These are phyloP conservation scores for Melozone crissalis DNA, from an alignment of 2,113 vertebrate species.

Conservation along the genomic window DNA sequence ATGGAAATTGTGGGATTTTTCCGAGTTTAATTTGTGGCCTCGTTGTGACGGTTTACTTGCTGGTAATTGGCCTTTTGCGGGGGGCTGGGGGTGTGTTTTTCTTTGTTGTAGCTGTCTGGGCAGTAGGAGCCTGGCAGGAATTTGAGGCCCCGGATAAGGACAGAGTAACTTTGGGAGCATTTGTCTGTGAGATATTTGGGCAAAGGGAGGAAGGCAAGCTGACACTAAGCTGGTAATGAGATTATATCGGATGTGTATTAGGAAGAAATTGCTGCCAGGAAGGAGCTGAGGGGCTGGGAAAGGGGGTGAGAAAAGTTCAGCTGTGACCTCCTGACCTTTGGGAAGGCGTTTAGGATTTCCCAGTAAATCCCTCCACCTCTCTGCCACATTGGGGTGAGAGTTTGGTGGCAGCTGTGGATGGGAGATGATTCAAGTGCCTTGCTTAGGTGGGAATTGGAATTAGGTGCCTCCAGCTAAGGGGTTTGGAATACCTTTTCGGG, in stretches of 20 bases:
- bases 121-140: not conserved
- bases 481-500: accelerated
- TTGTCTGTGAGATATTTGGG: not conserved
- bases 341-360: not conserved
- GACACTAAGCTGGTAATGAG: not conserved
- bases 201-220: not conserved
- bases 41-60: not conserved
- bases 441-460: not conserved
- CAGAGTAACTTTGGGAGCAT: not conserved
- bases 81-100: not conserved
- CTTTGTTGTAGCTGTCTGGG: not conserved
- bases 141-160: not conserved
- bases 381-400: not conserved
- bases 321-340: not conserved
- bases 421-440: not conserved
- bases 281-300: not conserved
- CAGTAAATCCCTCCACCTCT: not conserved
- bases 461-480: not conserved
- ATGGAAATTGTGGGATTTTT: not conserved
- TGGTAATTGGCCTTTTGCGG: not conserved
- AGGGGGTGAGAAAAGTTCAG: not conserved
- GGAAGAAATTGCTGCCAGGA: not conserved
- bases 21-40: not conserved
- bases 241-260: not conserved
- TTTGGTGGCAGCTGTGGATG: not conserved